Evolutionary conservation across 2,113 vertebrate genomes (phyloP), one percentile per base, ranked within the genome.

Genomic region (Bufo gargarizans): DNA sequence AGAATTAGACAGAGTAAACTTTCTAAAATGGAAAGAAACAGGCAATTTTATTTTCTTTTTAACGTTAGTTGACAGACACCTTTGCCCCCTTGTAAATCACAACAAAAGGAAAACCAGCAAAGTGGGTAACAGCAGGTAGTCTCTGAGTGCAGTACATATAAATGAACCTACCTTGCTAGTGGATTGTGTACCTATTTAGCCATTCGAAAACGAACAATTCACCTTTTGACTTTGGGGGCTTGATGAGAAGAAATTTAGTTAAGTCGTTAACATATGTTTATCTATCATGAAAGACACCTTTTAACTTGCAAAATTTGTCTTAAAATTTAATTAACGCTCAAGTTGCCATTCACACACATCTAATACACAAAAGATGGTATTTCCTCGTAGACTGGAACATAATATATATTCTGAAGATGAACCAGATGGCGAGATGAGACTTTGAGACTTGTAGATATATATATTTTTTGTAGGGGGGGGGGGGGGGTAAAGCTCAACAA

Each of bases 51-150:
- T 63, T 82, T 63, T 65, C 65, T 67, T 67, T 82, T 65, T 63
- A 19, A 65, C 58, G 50, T 49, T 83, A 67, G 81, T 83, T 83
- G 61, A 83, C 81, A 67, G 81, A 83, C 81, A 83, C 81, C 59
- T 83, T 83, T 83, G 45, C 61, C 61, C 61, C 49, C 45, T 69
- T 83, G 81, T 83, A 69, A 83, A 83, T 83, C 81, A 22, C 45
- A 67, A 83, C 81, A 69, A 83, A 83, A 83, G 81, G 63, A 83
- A 63, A 83, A 83, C 61, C 47, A 83, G 81, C 61, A 83, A 83
- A 83, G 81, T 69, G 81, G 47, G 58, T 83, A 83, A 83, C 81
- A 83, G 81, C 81, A 83, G 81, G 81, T 83, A 83, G 81, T n/a
- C 47, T 83, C 81, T 63, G 78, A 11, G 53, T 16, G 47, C 47